phyloP scores from a whole-genome alignment of 2,113 vertebrate species.

The Hippocampus guttulatus region DNA sequence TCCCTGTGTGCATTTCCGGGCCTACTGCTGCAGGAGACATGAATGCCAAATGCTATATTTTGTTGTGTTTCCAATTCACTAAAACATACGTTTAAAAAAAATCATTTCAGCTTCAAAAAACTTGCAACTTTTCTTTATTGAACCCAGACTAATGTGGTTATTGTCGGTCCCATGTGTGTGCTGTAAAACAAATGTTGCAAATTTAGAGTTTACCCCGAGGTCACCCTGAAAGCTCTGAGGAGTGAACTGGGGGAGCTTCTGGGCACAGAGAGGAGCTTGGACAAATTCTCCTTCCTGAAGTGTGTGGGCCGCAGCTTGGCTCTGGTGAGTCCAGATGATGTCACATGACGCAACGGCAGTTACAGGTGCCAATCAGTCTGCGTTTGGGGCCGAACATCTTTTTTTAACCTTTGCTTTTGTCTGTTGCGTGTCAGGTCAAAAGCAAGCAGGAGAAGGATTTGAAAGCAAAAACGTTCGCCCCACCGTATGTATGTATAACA shows the following conservation, averaged over 20 bases:
- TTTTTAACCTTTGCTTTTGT: neutral
- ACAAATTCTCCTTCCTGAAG: slow-evolving; percentile 87
- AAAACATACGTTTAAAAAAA: no score
- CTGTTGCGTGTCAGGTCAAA: slow-evolving; percentile 75
- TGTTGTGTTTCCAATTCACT: no score
- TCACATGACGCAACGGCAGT: neutral
- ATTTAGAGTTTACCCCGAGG: slow-evolving; percentile 80
- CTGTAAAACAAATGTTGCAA: neutral
- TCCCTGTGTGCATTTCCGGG: no score
- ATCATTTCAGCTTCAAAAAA: no score
- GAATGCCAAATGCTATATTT: no score
- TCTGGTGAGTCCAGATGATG: slow-evolving; percentile 74
- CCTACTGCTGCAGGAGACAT: no score
- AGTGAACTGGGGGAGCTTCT: slow-evolving; percentile 75
- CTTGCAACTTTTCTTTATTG: no score
- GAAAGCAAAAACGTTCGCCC: slow-evolving; percentile 84
- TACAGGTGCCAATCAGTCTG: neutral
- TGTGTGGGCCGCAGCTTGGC: slow-evolving; percentile 86
- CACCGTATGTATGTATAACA: slow-evolving; percentile 81
- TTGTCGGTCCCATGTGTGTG: neutral
- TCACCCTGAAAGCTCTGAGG: slow-evolving; percentile 78
- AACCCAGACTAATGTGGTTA: neutral
- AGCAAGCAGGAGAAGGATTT: slow-evolving; percentile 84
- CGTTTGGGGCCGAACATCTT: neutral
- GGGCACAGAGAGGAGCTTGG: slow-evolving; percentile 65